phyloP scores from a whole-genome alignment of 2,888 invertebrate species.

The Pelosia muscerda region DNA sequence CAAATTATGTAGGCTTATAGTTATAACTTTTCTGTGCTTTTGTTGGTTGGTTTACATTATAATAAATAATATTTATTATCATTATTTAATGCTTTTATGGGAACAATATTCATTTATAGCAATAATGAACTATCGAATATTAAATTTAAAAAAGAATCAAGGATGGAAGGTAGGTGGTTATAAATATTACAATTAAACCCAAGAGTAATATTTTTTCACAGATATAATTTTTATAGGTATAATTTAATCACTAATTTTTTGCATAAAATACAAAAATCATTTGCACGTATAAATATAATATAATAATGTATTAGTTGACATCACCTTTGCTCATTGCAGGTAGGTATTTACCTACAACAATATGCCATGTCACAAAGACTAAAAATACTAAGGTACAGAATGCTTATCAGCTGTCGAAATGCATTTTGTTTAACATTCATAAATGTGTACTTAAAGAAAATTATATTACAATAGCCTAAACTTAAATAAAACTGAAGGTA shows the following conservation, averaged over 20 bases:
- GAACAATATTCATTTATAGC: no score
- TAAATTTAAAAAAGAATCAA: background rate
- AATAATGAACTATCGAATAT: background rate
- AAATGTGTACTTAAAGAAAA: conserved; percentile 47
- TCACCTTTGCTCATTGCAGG: conserved; percentile 20
- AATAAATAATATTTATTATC: no score
- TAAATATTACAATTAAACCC: conserved; percentile 23
- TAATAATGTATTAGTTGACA: conserved; percentile 15
- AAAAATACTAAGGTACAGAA: conserved; percentile 48
- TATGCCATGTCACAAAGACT: conserved; percentile 40
- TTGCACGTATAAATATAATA: conserved; percentile 41
- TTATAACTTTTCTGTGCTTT: no score
- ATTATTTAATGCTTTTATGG: no score
- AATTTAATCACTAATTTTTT: conserved; percentile 50
- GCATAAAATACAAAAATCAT: conserved; percentile 42
- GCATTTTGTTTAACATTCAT: conserved; percentile 38
- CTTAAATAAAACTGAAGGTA: conserved; percentile 52
- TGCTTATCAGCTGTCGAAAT: conserved; percentile 34
- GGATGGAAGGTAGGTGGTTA: background rate
- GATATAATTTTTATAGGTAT: conserved; percentile 53
- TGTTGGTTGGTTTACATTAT: no score
- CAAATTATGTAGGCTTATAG: no score
- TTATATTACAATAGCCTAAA: conserved; percentile 49
- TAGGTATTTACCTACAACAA: conserved; percentile 8
- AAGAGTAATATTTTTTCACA: conserved; percentile 43